These are phyloP conservation scores for Spicauda simplicius DNA, from an alignment of 2,888 invertebrate genomes.

Conservation along the genomic window DNA sequence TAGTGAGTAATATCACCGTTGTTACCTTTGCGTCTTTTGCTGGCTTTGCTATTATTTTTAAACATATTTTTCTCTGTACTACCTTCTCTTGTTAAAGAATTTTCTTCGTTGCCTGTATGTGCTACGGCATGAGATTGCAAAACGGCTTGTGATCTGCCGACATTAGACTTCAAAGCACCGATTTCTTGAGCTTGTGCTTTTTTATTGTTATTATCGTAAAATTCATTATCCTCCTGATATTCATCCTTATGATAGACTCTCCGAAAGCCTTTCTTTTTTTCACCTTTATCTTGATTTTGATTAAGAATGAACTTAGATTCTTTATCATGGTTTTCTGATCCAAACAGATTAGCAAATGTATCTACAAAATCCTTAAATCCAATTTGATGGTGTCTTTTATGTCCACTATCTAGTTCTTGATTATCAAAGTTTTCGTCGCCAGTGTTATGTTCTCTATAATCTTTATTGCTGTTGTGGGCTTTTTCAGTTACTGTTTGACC, in stretches of 20 bases:
- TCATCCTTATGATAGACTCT: conserved; percentile 75
- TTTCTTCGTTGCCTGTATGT: conserved; percentile 50
- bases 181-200: conserved; percentile 58
- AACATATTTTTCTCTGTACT: conserved; percentile 46
- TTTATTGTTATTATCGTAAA: conserved; percentile 67
- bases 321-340: conserved; percentile 59
- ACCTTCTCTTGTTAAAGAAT: conserved; percentile 50
- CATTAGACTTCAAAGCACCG: conserved; percentile 52
- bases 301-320: conserved; percentile 55
- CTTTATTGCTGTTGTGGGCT: conserved; percentile 47
- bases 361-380: conserved; percentile 68
- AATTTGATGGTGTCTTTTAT: conserved; percentile 51
- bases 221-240: conserved; percentile 73
- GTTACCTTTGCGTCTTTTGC: conserved; percentile 44
- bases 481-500: conserved; percentile 44
- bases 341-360: conserved; percentile 68
- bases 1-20: conserved; percentile 52
- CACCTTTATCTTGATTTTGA: conserved; percentile 62
- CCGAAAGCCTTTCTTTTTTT: conserved; percentile 68
- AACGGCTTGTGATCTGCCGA: conserved; percentile 60
- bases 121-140: conserved; percentile 58
- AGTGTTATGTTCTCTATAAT: conserved; percentile 53
- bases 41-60: conserved; percentile 51
- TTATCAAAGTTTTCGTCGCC: conserved; percentile 49
- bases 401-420: conserved; percentile 49